These are phyloP conservation scores for Cynocephalus volans DNA, from an alignment of 2,113 vertebrate genomes.

Conservation along the genomic window DNA sequence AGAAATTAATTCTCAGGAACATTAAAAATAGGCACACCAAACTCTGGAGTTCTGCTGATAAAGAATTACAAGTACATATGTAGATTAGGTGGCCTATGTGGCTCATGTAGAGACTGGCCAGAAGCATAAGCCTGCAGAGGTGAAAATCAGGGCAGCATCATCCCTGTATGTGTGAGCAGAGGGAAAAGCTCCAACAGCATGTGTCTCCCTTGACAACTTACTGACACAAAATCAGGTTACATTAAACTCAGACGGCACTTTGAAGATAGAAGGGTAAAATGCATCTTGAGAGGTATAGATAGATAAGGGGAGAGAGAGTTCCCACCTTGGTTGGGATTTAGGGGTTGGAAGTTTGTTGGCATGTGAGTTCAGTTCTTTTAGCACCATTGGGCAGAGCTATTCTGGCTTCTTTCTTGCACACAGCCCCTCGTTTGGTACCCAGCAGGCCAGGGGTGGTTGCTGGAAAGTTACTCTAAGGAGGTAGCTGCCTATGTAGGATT, in stretches of 20 bases:
- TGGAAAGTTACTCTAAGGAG: background rate
- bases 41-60: conserved; percentile 42
- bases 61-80: background rate
- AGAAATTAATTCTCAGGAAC: conserved; percentile 14
- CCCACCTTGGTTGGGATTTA: background rate
- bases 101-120: background rate
- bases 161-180: background rate
- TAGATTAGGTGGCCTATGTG: background rate
- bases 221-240: conserved; percentile 28
- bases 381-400: background rate
- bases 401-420: background rate
- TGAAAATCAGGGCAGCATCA: background rate
- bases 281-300: background rate
- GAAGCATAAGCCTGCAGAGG: background rate
- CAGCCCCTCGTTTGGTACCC: background rate
- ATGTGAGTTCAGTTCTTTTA: background rate
- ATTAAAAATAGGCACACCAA: conserved; percentile 18
- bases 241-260: background rate
- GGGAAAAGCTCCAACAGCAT: background rate
- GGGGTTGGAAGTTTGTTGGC: background rate
- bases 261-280: background rate
- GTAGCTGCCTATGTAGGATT: background rate
- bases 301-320: background rate
- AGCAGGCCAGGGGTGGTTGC: background rate
- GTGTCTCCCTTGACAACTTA: background rate